These are phyloP conservation scores for Troglohyphantes excavatus DNA, from an alignment of 2,888 invertebrate species.

Conservation along the genomic window DNA sequence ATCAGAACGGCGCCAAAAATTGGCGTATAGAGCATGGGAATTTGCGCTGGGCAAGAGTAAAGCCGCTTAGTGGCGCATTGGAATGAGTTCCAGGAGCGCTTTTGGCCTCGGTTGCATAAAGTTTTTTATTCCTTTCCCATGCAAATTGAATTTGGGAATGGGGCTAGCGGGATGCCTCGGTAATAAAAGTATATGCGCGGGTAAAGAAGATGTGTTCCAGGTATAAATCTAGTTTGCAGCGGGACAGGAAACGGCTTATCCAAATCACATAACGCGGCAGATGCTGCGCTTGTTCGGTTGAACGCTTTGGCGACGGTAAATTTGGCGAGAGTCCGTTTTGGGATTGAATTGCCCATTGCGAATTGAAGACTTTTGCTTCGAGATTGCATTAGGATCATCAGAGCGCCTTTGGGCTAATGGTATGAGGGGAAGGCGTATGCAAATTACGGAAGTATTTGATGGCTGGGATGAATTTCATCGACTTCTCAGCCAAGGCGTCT, in stretches of 20 bases:
- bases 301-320: constrained; percentile 13
- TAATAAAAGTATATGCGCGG: constrained; percentile 28
- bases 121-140: constrained; percentile 46
- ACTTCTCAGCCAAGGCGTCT: background rate
- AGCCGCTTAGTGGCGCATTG: constrained; percentile 26
- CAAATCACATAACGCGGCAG: background rate
- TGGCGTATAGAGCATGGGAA: constrained; percentile 25
- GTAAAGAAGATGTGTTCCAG: background rate
- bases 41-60: constrained; percentile 1
- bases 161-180: background rate
- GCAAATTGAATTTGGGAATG: constrained; percentile 66
- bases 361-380: background rate
- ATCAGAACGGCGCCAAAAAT: constrained; percentile 1
- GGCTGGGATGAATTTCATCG: background rate
- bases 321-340: constrained; percentile 5
- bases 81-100: background rate
- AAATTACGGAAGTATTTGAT: constrained; percentile 1
- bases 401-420: background rate
- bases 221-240: constrained; percentile 12
- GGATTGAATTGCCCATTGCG: constrained; percentile 6
- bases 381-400: background rate
- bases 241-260: constrained; percentile 10
- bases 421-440: background rate
- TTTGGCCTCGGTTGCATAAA: background rate
- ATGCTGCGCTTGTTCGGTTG: background rate